Evolutionary conservation across 2,797 vertebrate species (phyloP), one percentile per base, ranked within the genome.

Genomic region (Cossypha dichroa): DNA sequence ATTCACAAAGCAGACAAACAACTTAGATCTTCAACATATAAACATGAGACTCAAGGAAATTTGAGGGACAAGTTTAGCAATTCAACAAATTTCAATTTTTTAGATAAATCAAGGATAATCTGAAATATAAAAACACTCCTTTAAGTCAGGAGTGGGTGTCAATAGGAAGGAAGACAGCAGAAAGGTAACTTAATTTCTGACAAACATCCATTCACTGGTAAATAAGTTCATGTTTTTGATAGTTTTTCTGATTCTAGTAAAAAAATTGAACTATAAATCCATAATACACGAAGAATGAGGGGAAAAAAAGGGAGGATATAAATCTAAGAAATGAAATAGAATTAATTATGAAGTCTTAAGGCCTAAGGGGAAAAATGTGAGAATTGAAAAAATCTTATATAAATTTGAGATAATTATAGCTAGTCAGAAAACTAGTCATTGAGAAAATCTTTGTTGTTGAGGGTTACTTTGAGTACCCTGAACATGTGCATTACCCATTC

Each of bases 291-390:
- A 77, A 9, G 15, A 62, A 88, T 21, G 22, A 12, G 20, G 20
- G 26, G 33, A 20, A 26, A 52, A 74, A 58, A 52, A 33, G 12
- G 69, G 14, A 62, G 2, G 5, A 55, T 80, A 66, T 74, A 80
- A 72, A 62, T 54, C 3, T 55, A 25, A 11, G 3, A 13, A 49
- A 40, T 25, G 0, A 75, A 59, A 51, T 33, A 13, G 2, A 51
- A 49, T 29, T 26, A 41, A 60, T 49, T 33, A 14, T 9, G 33
- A 74, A 31, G 0, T 14, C 5, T 66, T 73, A 49, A n/a, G 5
- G 0, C 2, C 69, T 46, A 52, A 23, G 9, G 2, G 3, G 4
- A 28, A 25, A 25, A 54, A 66, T 2, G 17, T 31, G 7, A 81
- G 58, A 69, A 59, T 19, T 15, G 1, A 40, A 59, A 70, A 17